Evolutionary conservation across 2,797 vertebrate species (phyloP).

Genomic region (Epinephelus malabaricus): DNA sequence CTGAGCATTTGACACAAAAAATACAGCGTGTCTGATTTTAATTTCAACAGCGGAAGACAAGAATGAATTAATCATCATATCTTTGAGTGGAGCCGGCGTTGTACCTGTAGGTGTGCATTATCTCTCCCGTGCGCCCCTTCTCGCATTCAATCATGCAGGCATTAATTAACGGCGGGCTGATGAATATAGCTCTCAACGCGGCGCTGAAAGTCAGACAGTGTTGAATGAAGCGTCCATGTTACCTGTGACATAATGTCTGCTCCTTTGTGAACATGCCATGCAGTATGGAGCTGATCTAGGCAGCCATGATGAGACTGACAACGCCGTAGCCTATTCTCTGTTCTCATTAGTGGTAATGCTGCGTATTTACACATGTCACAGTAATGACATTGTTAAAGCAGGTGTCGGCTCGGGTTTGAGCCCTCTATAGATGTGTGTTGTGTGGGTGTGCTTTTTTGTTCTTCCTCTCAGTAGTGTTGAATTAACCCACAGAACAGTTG

Average conservation of each 20-base stretch:
- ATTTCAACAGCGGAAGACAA: conserved; percentile 72
- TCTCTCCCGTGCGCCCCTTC: conserved; percentile 69
- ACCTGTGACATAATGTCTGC: conserved; percentile 56
- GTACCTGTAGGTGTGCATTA: conserved; percentile 80
- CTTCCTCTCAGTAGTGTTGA: conserved; percentile 48
- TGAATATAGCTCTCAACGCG: conserved; percentile 74
- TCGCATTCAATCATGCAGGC: conserved; percentile 77
- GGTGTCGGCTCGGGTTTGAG: too few species aligned
- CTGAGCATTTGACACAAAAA: conserved; percentile 69
- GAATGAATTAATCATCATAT: conserved; percentile 79
- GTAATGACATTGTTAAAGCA: conserved; percentile 40
- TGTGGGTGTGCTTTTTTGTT: conserved; percentile 44
- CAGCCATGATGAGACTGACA: conserved; percentile 50
- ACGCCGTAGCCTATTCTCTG: conserved; percentile 29
- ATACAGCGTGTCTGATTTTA: conserved; percentile 67
- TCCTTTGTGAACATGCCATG: conserved; percentile 62
- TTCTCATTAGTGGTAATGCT: conserved; percentile 64
- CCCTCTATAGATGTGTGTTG: conserved; percentile 3
- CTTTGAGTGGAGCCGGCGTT: conserved; percentile 65
- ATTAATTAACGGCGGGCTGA: conserved; percentile 81
- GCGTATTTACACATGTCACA: conserved; percentile 61
- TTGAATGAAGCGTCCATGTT: conserved; percentile 64
- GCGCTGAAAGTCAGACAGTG: conserved; percentile 61
- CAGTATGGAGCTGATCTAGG: conserved; percentile 51
- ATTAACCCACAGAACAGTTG: conserved; percentile 64